Percentiles rank a stretch among this genome's conserved stretches.
phyloP scores from a whole-genome alignment of 2,888 invertebrate genomes.

The Arenicola marina region DNA sequence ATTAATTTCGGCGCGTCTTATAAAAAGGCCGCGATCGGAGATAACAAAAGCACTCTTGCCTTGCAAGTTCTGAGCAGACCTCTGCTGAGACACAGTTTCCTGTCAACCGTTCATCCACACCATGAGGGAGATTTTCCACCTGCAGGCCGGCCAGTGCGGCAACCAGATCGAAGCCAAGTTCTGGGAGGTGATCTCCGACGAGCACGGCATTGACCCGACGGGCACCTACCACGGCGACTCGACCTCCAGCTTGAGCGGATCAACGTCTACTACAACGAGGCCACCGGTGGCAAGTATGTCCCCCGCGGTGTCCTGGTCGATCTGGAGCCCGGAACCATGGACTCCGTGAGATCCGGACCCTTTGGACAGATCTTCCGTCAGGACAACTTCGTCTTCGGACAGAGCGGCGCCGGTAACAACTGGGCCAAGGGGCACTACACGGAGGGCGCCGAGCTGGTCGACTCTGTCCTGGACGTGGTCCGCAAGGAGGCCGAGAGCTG shows the following conservation, averaged over 20 bases:
- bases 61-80: too few species aligned
- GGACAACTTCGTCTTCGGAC: constrained; percentile 86
- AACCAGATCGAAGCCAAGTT: too few species aligned
- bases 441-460: constrained; percentile 56
- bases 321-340: constrained; percentile 97
- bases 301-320: constrained; percentile 92
- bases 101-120: too few species aligned
- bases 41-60: too few species aligned
- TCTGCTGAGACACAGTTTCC: too few species aligned
- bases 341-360: constrained; percentile 91
- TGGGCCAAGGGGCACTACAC: constrained; percentile 80
- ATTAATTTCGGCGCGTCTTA: too few species aligned
- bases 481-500: constrained; percentile 56
- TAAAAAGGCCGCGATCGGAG: too few species aligned
- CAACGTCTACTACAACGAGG: constrained; percentile 91
- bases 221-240: constrained; percentile 47
- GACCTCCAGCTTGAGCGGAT: constrained; percentile 44
- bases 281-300: constrained; percentile 82
- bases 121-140: too few species aligned
- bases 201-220: constrained; percentile 53
- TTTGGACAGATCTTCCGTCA: constrained; percentile 95
- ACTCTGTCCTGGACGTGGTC: constrained; percentile 56
- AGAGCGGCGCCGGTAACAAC: constrained; percentile 78
- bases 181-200: constrained; percentile 57
- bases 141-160: too few species aligned